Evolutionary conservation across 2,888 invertebrate genomes (phyloP).

Genomic region (Ectemnius cavifrons): DNA sequence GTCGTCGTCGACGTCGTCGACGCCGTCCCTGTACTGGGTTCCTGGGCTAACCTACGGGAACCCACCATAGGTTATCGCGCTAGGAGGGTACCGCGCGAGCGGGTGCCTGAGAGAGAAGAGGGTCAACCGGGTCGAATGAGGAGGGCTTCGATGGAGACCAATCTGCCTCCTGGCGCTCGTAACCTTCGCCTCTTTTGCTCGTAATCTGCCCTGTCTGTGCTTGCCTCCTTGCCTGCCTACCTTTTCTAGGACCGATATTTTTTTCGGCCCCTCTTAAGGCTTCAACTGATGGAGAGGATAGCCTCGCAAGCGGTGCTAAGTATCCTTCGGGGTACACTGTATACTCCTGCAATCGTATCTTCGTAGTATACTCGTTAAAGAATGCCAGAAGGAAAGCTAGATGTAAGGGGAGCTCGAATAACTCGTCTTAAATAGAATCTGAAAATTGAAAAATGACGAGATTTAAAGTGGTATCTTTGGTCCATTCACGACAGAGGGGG

Average conservation of each 20-base stretch:
- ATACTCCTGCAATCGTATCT: constrained; percentile 19
- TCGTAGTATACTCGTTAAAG: constrained; percentile 15
- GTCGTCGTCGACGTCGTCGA: constrained; percentile 2
- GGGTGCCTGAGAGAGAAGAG: neutral
- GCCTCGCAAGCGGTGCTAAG: constrained; percentile 1
- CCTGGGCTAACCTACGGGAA: constrained; percentile 35
- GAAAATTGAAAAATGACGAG: too few species aligned
- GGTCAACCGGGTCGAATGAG: constrained; percentile 30
- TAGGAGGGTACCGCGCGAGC: constrained; percentile 24
- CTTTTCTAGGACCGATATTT: neutral
- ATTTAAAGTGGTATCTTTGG: too few species aligned
- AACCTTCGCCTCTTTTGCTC: constrained; percentile 8
- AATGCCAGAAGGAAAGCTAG: neutral
- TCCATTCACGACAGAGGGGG: too few species aligned
- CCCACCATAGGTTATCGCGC: constrained; percentile 46
- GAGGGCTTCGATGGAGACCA: constrained; percentile 19
- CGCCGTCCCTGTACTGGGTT: constrained; percentile 10
- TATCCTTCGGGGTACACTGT: neutral
- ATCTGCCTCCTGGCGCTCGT: constrained; percentile 24
- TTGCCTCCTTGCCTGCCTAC: neutral
- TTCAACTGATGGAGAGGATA: constrained; percentile 15
- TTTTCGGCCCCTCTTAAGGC: constrained; percentile 11
- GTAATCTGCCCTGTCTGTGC: constrained; percentile 7
- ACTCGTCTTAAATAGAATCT: too few species aligned
- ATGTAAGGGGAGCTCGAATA: too few species aligned